Base-by-base conservation (phyloP, 2,113 vertebrate genomes). In the Pithys albifrons region DNA sequence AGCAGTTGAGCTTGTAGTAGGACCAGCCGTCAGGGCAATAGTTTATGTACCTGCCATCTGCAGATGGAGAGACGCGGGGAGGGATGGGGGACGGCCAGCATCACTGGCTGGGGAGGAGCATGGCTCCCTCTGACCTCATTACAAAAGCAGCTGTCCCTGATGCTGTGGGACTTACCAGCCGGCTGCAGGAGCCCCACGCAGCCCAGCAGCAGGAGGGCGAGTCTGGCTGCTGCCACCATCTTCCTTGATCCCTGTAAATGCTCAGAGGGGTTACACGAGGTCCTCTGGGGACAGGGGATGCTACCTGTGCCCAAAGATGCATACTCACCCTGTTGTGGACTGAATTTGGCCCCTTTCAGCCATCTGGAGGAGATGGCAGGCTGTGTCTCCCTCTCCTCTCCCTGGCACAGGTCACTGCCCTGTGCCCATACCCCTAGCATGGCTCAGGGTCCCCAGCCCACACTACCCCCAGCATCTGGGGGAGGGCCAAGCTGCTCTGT, bases 1-100 rank as follows among this genome's bases (percentile, higher is more conserved):
- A 97, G 74, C 97, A 98, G 79, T 48, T 92, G 33, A 91, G 61
- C 8, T 20, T 84, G 72, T 96, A 74, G 85, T 97, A 97, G 84
- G 39, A 97, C 97, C 98, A 98, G 22, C 97, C 91, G 3, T 5
- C 0, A 8, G 96, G 96, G 31, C 96, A 97, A 70, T 92, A 89
- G 65, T 5, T 12, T 43, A 96, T 67, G 48, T 51, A 31, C 6
- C 73, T 13, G 65, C 65, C 35, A 0, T 9, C 96, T 97, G 89
- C 0, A 1, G 8, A 61, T 28, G 62, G 10, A 85, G 11, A 70
- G 41, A 7, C 1, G 0, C 0, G 4, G 37, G 19, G 51, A 55
- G 33, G 45, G 58, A 2, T 61, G 41, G 20, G 51, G 64, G 7
- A 7, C 61, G 16, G 49, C 7, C 1, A 1, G 57, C 1, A 1